Conservation (phyloP, 2,113 vertebrate species). For the Phylloscopus trochilus region DNA sequence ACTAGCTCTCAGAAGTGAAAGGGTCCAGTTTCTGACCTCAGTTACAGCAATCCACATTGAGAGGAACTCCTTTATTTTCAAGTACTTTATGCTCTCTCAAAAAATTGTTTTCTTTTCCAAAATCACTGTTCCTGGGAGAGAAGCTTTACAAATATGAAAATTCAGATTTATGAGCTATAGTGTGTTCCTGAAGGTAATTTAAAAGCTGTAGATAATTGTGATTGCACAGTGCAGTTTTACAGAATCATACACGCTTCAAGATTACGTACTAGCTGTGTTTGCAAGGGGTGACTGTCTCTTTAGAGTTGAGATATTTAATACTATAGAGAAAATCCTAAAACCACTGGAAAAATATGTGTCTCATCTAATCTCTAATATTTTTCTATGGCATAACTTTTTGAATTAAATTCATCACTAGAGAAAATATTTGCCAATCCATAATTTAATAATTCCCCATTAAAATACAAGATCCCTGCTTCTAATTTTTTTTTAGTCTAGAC, state of each 20-base stretch:
- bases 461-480: not conserved
- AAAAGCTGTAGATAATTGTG: slow-evolving; percentile 22
- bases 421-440: not conserved
- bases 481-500: not conserved
- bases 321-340: slow-evolving; percentile 49
- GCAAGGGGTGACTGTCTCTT: slow-evolving; percentile 31
- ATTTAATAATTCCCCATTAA: not conserved
- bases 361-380: not conserved
- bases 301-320: slow-evolving; percentile 49
- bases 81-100: not conserved
- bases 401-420: not conserved
- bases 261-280: slow-evolving; percentile 29
- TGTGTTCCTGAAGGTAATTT: not conserved
- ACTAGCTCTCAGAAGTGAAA: not conserved
- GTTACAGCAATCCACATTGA: not conserved
- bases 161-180: slow-evolving; percentile 18
- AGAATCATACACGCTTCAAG: not conserved
- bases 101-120: slow-evolving; percentile 17
- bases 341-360: not conserved
- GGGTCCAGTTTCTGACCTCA: slow-evolving; percentile 12
- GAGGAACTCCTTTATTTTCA: slow-evolving; percentile 20
- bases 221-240: not conserved
- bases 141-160: not conserved
- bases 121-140: not conserved
- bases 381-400: not conserved